A percentile compares a stretch with the other conserved stretches of the same genome.
Conservation (phyloP, 2,888 invertebrate species). For the Leistus spinibarbis region DNA sequence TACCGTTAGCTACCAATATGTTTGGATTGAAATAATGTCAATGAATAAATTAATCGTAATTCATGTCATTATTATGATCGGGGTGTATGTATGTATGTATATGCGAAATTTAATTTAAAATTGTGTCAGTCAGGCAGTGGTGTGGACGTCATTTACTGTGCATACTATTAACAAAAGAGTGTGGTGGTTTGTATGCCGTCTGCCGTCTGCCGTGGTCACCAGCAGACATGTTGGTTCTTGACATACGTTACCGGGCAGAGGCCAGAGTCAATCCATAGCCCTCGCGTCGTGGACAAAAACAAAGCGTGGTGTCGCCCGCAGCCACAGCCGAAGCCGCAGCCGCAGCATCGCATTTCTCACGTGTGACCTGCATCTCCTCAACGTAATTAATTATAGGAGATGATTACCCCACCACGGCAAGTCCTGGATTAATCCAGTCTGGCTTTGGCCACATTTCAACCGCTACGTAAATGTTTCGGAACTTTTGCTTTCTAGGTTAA, state of each 20-base stretch:
- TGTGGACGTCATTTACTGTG: neutral
- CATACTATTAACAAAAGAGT: neutral
- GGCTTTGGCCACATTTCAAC: no score
- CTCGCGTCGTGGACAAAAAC: conserved; percentile 9
- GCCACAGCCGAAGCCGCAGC: no score
- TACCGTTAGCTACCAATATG: no score
- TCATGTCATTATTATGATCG: no score
- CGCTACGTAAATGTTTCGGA: no score
- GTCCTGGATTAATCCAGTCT: conserved; percentile 6
- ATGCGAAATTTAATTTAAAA: no score
- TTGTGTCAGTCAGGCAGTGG: no score
- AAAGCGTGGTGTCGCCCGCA: conserved; percentile 8
- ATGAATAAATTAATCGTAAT: no score
- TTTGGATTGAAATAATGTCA: no score
- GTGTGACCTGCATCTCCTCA: conserved; percentile 7
- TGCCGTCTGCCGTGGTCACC: neutral
- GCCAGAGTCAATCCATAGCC: neutral
- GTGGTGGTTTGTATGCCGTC: neutral
- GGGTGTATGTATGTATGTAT: no score
- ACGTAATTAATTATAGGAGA: conserved; percentile 22
- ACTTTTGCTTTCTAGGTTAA: no score
- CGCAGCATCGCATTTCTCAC: conserved; percentile 5
- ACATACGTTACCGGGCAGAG: neutral
- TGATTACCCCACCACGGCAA: neutral
- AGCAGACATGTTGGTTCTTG: neutral